These are phyloP conservation scores for Antennarius striatus DNA, from an alignment of 2,113 vertebrate species.

Conservation along the genomic window DNA sequence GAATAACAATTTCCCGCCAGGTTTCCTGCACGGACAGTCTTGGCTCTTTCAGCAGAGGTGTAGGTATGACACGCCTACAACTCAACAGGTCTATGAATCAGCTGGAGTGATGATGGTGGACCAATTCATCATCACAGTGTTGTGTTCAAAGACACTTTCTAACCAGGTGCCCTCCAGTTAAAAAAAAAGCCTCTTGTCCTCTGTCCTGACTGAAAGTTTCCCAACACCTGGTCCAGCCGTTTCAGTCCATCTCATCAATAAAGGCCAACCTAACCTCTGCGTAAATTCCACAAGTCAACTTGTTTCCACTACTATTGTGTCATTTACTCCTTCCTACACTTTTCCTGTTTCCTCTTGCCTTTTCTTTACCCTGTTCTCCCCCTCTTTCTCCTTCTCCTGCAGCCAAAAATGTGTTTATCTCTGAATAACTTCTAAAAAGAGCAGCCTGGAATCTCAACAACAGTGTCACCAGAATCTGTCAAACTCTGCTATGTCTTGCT, in stretches of 20 bases:
- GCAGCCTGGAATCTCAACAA: conserved; percentile 32
- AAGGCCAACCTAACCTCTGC: background rate
- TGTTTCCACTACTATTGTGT: conserved; percentile 4
- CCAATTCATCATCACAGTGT: too few relatives aligned
- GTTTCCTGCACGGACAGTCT: too few relatives aligned
- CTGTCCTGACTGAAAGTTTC: background rate
- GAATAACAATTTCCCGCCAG: too few relatives aligned
- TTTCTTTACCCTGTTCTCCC: conserved; percentile 6
- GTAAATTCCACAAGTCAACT: conserved; percentile 6
- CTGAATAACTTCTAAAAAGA: conserved; percentile 46
- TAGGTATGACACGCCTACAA: too few relatives aligned
- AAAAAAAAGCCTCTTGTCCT: background rate
- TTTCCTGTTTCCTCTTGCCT: conserved; percentile 18
- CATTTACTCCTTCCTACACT: conserved; percentile 14
- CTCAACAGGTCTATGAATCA: too few relatives aligned
- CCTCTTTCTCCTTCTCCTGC: conserved; percentile 27
- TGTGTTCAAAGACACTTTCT: too few relatives aligned
- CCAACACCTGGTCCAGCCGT: too few relatives aligned
- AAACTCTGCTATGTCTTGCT: conserved; percentile 26
- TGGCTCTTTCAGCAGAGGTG: too few relatives aligned
- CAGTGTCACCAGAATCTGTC: conserved; percentile 33
- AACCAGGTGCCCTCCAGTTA: too few relatives aligned
- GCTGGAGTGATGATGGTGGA: too few relatives aligned
- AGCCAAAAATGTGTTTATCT: conserved; percentile 68
- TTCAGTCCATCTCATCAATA: too few relatives aligned